Base-by-base conservation (phyloP, 2,113 vertebrate species). In the Petaurus breviceps region DNA sequence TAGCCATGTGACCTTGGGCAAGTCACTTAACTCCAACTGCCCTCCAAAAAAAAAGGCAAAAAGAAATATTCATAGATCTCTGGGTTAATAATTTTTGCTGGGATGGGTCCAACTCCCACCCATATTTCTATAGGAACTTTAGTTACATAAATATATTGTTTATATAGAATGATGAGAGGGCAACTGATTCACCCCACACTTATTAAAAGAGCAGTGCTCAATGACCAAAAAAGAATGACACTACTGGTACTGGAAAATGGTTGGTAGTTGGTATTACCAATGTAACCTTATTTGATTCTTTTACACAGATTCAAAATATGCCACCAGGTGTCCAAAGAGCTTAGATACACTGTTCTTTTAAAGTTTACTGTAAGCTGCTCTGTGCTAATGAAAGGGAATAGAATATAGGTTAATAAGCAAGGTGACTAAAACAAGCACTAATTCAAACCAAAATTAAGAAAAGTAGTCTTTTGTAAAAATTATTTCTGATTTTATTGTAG, bases 401-500 rank as follows among this genome's bases (percentile, higher is more conserved):
- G 12, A 94, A 90, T 3, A 23, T 68, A 94, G 95, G 94, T 2
- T 95, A 92, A 93, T 61, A 98, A 95, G 98, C 93, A 97, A 96
- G 93, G 31, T 51, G 7, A 94, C 2, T 22, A 16, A 28, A 96
- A 95, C 46, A 91, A 5, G 77, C 89, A 25, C 43, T 90, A 55
- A 12, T 90, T 68, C 92, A 94, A 91, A 55, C 46, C 52, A 96
- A 92, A 95, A 55, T 50, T 6, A 16, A 90, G 51, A 94, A 96
- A 92, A 91, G 0, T 94, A 51, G 91, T 25, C 52, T 61, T 61
- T 61, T 0, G 3, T 37, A 61, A 61, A 31, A 61, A 11, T 31
- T 22, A 11, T 12, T 61, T 61, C 10, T 2, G 97, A 91, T 50
- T 24, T 0, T 90, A 31, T 57, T 97, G 95, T 89, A 53, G 95